Evolutionary conservation across 2,888 invertebrate genomes (phyloP).

Genomic region (Clostera curtula): DNA sequence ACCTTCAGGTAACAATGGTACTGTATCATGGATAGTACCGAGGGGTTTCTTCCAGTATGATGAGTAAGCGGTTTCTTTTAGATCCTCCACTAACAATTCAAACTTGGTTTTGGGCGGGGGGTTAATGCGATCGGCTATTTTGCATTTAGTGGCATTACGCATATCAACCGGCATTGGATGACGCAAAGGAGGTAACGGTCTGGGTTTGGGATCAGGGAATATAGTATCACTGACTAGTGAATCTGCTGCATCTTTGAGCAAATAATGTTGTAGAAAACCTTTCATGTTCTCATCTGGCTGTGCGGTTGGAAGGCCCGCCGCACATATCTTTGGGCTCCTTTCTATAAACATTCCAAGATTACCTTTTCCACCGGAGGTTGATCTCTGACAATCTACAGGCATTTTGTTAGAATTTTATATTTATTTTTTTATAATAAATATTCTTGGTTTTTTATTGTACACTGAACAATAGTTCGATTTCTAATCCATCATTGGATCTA

Average conservation of each 20-base stretch:
- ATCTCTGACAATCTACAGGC: slow-evolving; percentile 45
- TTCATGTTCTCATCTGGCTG: slow-evolving; percentile 38
- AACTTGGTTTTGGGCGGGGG: slow-evolving; percentile 52
- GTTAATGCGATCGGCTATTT: slow-evolving; percentile 37
- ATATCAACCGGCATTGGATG: slow-evolving; percentile 39
- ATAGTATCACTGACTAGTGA: slow-evolving; percentile 50
- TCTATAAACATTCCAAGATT: slow-evolving; percentile 53
- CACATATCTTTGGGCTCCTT: slow-evolving; percentile 47
- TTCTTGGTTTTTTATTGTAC: too few relatives aligned
- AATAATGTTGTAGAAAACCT: slow-evolving; percentile 44
- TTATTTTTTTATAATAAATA: too few relatives aligned
- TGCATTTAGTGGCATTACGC: slow-evolving; percentile 35
- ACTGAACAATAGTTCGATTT: too few relatives aligned
- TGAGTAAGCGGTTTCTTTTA: slow-evolving; percentile 47
- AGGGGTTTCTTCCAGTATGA: slow-evolving; percentile 57
- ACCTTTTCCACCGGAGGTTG: slow-evolving; percentile 55
- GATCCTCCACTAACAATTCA: slow-evolving; percentile 42
- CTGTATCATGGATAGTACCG: slow-evolving; percentile 38
- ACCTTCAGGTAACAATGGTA: slow-evolving; percentile 56
- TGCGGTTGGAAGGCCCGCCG: slow-evolving; percentile 50
- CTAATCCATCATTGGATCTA: too few relatives aligned
- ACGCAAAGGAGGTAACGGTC: slow-evolving; percentile 40
- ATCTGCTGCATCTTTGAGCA: slow-evolving; percentile 54
- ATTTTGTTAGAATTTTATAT: slow-evolving; percentile 17
- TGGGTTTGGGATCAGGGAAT: slow-evolving; percentile 35